Evolutionary conservation across 2,113 vertebrate genomes (phyloP).

Genomic region (Melanostigma gelatinosum): DNA sequence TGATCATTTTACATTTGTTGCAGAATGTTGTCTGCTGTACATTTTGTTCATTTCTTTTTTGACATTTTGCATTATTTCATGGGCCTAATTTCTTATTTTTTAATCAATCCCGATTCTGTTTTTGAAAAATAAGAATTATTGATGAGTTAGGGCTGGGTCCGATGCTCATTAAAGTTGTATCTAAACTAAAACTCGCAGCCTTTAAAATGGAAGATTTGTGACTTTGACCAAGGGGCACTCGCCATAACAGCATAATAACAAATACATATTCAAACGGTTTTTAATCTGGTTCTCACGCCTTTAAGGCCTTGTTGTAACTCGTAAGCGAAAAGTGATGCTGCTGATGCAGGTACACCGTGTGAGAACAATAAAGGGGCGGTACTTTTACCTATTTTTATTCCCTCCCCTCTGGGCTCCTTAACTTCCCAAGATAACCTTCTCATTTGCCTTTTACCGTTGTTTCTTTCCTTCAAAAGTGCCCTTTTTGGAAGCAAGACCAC

Average conservation of each 20-base stretch:
- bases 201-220: neutral
- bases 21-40: neutral
- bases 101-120: neutral
- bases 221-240: neutral
- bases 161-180: neutral
- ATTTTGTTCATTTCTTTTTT: neutral
- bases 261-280: neutral
- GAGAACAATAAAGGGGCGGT: slow-evolving; percentile 73
- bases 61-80: neutral
- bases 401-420: slow-evolving; percentile 65
- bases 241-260: neutral
- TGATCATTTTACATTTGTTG: neutral
- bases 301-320: slow-evolving; percentile 26
- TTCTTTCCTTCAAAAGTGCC: slow-evolving; percentile 17
- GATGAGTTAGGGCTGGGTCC: neutral
- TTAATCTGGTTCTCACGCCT: slow-evolving; percentile 39
- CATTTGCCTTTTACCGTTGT: slow-evolving; percentile 18
- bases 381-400: slow-evolving; percentile 73
- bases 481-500: neutral
- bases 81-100: neutral
- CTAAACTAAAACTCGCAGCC: neutral
- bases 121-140: neutral
- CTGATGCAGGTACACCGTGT: slow-evolving; percentile 66
- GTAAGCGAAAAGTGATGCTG: slow-evolving; percentile 61
- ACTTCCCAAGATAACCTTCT: slow-evolving; percentile 62